Conservation (phyloP, 2,113 vertebrate species). For the Numida meleagris region DNA sequence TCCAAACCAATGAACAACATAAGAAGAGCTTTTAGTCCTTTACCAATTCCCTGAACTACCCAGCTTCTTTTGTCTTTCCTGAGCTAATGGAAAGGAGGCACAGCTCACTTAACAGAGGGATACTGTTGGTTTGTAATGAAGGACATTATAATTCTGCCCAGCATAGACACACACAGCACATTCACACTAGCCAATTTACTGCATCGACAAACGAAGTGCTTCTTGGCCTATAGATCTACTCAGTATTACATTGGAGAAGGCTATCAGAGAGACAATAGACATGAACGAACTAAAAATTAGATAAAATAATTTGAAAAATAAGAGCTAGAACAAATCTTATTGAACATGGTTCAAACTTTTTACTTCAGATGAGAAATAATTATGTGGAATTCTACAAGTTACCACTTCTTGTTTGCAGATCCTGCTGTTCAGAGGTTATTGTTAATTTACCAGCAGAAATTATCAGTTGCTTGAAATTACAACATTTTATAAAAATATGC, state of each 20-base stretch:
- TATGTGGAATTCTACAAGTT: accelerated
- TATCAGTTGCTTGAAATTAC: background rate
- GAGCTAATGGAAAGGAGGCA: background rate
- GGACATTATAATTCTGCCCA: background rate
- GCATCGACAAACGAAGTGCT: background rate
- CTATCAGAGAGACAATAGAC: background rate
- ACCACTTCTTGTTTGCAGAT: background rate
- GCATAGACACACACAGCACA: accelerated
- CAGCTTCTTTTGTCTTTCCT: background rate
- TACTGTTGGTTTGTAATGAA: background rate
- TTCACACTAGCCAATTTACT: accelerated
- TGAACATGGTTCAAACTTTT: background rate
- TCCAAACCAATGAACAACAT: background rate
- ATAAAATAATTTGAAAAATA: background rate
- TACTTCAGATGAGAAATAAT: background rate
- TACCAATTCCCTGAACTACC: background rate
- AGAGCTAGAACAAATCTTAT: background rate
- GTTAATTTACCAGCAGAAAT: background rate
- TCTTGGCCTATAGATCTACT: background rate
- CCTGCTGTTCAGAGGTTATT: background rate
- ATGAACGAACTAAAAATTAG: background rate
- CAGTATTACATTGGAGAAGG: background rate
- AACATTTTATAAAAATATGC: background rate
- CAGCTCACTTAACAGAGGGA: background rate
- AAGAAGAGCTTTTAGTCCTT: background rate